Evolutionary conservation across 1,140 invertebrate species (phyloP).

Genomic region (Littorina saxatilis): DNA sequence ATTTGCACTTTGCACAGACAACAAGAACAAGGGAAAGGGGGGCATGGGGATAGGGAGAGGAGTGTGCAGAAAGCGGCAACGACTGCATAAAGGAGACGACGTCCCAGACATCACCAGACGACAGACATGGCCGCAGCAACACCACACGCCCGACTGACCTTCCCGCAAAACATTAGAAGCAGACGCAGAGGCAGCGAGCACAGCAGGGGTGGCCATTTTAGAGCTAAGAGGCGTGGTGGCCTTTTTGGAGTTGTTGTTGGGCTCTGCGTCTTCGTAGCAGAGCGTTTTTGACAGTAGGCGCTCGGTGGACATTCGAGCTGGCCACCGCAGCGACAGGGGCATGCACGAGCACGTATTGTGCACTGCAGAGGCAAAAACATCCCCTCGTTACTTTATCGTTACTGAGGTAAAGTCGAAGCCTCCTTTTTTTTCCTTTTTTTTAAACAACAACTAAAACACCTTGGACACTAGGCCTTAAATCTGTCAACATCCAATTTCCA

Average conservation of each 20-base stretch:
- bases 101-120: not conserved
- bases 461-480: no score
- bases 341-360: conserved; percentile 58
- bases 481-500: no score
- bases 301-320: conserved; percentile 43
- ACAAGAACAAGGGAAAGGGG: no score
- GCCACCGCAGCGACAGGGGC: conserved; percentile 49
- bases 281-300: conserved; percentile 52
- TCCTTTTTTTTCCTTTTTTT: no score
- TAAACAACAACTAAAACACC: no score
- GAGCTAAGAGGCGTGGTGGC: not conserved
- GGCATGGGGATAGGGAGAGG: no score
- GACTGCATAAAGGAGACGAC: not conserved
- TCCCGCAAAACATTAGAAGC: not conserved
- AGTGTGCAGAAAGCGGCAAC: not conserved
- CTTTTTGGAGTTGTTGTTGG: conserved; percentile 60
- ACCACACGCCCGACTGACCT: conserved; percentile 8
- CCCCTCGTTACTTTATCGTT: not conserved
- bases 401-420: no score
- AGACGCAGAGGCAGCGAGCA: not conserved
- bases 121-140: not conserved
- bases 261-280: conserved; percentile 50
- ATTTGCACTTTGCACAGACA: no score
- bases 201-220: not conserved
- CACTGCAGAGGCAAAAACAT: conserved; percentile 48